Percentiles rank a stretch among this genome's conserved stretches.
phyloP scores from a whole-genome alignment of 2,797 vertebrate species.

The Pterois miles region DNA sequence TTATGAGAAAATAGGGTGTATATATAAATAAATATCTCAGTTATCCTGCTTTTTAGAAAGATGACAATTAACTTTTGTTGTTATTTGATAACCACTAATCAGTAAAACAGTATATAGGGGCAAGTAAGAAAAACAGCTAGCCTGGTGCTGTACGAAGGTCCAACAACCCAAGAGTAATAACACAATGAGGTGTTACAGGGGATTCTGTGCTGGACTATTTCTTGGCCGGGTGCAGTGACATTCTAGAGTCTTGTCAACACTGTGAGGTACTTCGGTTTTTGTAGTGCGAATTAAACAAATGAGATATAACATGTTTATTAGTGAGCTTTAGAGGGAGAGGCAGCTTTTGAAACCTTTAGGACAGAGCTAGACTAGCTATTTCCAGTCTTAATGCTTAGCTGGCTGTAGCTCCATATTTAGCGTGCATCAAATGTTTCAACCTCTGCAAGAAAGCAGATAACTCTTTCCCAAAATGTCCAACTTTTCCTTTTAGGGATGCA shows the following conservation, averaged over 20 bases:
- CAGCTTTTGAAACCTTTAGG: not conserved
- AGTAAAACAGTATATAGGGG: no score
- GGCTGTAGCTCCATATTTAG: not conserved
- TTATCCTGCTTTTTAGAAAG: no score
- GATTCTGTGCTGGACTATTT: not conserved
- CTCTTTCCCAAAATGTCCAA: not conserved
- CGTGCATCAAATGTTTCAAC: not conserved
- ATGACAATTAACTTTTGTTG: no score
- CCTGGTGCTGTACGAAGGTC: not conserved
- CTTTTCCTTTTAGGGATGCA: fast-evolving
- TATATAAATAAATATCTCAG: no score
- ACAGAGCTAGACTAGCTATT: not conserved
- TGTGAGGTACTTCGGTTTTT: not conserved
- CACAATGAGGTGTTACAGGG: not conserved
- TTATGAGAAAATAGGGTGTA: no score
- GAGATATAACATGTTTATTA: no score
- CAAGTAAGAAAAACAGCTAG: not conserved
- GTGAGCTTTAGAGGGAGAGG: not conserved
- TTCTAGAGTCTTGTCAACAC: no score
- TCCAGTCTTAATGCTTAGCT: not conserved
- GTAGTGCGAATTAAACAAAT: no score
- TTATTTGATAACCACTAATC: no score
- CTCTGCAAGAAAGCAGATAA: not conserved
- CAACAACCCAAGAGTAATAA: not conserved
- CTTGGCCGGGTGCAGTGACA: no score